A percentile compares a stretch with the other conserved stretches of the same genome.
Evolutionary conservation across 2,888 invertebrate species (phyloP).

Genomic region (Eupsilia transversa): DNA sequence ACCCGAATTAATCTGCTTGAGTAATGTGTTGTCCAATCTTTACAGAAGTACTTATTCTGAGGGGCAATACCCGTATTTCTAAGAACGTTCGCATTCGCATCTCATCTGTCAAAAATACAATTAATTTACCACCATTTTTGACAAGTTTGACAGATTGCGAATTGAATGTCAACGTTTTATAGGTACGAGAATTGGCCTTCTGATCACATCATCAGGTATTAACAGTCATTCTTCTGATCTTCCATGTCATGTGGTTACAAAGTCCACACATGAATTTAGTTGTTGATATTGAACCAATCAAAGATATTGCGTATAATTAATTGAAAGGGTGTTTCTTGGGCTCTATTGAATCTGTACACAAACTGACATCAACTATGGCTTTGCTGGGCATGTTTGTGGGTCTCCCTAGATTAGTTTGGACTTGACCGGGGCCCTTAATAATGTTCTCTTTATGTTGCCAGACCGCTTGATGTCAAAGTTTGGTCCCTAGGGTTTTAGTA

Average conservation of each 20-base stretch:
- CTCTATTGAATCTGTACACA: conserved; percentile 11
- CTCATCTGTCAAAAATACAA: no score
- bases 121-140: no score
- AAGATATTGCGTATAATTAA: conserved; percentile 44
- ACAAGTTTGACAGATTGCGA: no score
- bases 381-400: conserved; percentile 25
- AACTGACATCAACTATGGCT: background rate
- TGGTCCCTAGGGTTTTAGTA: background rate
- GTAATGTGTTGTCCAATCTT: no score
- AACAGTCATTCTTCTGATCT: conserved; percentile 13
- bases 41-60: no score
- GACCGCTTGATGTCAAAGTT: conserved; percentile 28
- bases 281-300: conserved; percentile 37
- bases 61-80: no score
- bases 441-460: conserved; percentile 1
- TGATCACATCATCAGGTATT: no score
- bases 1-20: no score
- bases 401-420: conserved; percentile 3
- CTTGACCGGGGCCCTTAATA: background rate
- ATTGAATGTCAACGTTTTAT: no score
- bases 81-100: no score
- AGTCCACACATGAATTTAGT: conserved; percentile 11
- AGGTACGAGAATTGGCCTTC: no score
- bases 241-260: rapidly evolving
- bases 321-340: conserved; percentile 32